A percentile compares a stretch with the other conserved stretches of the same genome.
These are phyloP conservation scores for Pseudachorutes palmiensis DNA, from an alignment of 1,140 invertebrate species.

Conservation along the genomic window DNA sequence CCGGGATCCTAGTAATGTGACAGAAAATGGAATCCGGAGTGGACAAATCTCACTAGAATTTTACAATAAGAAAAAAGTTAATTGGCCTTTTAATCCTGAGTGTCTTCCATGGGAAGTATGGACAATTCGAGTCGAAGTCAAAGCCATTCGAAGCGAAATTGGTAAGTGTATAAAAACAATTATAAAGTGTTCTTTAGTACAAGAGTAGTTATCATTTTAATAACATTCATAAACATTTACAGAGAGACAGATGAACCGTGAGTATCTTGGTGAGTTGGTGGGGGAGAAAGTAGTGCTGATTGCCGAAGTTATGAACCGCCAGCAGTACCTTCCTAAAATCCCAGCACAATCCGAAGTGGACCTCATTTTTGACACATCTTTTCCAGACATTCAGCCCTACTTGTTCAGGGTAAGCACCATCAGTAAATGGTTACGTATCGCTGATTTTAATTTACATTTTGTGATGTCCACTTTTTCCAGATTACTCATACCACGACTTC, in stretches of 20 bases:
- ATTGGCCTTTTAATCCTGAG: conserved; percentile 80
- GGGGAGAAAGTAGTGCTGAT: conserved; percentile 89
- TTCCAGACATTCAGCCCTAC: conserved; percentile 88
- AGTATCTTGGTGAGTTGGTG: conserved; percentile 81
- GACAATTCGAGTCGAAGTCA: conserved; percentile 82
- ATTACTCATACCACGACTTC: conserved; percentile 34
- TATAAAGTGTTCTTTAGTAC: not conserved
- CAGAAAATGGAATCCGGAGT: conserved; percentile 54
- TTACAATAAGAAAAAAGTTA: conserved; percentile 79
- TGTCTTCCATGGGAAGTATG: conserved; percentile 96
- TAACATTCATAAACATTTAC: too few relatives aligned
- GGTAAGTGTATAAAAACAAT: too few relatives aligned
- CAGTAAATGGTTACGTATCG: not conserved
- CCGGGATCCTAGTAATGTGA: conserved; percentile 46
- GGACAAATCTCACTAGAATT: conserved; percentile 91
- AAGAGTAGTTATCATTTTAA: conserved; percentile 36
- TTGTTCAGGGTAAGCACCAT: conserved; percentile 63
- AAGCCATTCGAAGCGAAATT: conserved; percentile 74
- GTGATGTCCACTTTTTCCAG: conserved; percentile 1
- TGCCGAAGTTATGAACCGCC: conserved; percentile 86
- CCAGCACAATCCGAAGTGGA: conserved; percentile 85
- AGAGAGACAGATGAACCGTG: conserved; percentile 76
- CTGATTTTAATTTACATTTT: not conserved
- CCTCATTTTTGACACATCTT: conserved; percentile 87
- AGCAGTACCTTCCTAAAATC: conserved; percentile 92